Base-by-base conservation (phyloP, 2,888 invertebrate genomes). In the Mythimna lalbum region DNA sequence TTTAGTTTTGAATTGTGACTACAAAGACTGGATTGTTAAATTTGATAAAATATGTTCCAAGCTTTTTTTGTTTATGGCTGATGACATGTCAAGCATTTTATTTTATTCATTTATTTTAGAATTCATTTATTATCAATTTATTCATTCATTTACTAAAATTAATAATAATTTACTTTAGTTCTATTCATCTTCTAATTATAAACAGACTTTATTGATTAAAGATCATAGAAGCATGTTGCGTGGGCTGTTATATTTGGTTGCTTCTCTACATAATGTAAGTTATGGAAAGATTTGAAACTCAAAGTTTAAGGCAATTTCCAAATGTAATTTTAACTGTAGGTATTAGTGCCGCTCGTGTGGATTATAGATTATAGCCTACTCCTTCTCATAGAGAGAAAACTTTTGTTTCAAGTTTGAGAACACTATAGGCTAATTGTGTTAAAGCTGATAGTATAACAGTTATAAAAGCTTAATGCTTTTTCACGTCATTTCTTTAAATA, bases 171-270 rank as follows among this genome's bases (percentile, higher is more conserved):
- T 4, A 5, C n/a, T 33, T 4, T 10, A 2, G 31, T 27, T 78
- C 21, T 19, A 12, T 57, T 19, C 10, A n/a, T 50, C 7, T 39
- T 9, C 78, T 49, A 69, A 62, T 65, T 62, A 55, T 55, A 63
- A 52, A 73, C 21, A 21, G 53, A 31, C 14, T 72, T 55, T 49
- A 49, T 27, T 17, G 7, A 49, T 27, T n/a, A 27, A 74, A 60
- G 39, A 67, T 67, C 39, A 63, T 52, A 19, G 7, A 53, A 12
- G 31, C 55, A 3, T 10, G 1, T 14, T 55, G 53, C 55, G 79
- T 60, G 62, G 73, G 50, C 36, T 50, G 0, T 27, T 19, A 39
- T 6, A 23, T 50, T n/a, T 69, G 17, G 43, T 43, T 17, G 43
- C 50, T 55, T 21, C 5, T 55, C 63, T 52, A 50, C 27, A 23